Evolutionary conservation across 1,140 invertebrate genomes (phyloP).

Genomic region (Apis cerana): DNA sequence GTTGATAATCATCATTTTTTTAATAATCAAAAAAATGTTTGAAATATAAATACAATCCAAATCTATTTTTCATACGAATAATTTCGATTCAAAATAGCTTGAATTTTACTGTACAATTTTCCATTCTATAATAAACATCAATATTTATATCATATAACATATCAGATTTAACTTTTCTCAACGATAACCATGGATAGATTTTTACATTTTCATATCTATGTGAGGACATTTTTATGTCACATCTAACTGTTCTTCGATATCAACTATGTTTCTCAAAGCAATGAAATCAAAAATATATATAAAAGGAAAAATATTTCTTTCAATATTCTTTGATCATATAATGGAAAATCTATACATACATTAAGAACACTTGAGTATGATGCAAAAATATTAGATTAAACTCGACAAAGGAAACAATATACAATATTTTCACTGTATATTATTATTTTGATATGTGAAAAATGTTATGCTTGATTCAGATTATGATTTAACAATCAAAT

Average conservation of each 20-base stretch:
- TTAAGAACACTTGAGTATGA: not conserved
- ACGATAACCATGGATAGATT: not conserved
- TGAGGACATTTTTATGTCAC: not conserved
- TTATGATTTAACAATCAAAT: no score
- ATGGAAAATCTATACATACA: not conserved
- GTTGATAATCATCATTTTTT: not conserved
- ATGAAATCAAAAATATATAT: not conserved
- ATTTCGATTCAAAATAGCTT: no score
- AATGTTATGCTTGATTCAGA: no score
- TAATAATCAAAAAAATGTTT: not conserved
- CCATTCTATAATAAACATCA: slow-evolving; percentile 4
- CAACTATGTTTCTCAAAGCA: not conserved
- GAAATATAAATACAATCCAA: not conserved
- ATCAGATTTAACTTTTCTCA: slow-evolving; percentile 1
- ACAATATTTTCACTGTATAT: no score
- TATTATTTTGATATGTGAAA: no score
- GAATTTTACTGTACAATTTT: not conserved
- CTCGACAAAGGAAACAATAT: no score
- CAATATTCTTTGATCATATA: not conserved
- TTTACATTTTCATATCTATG: not conserved
- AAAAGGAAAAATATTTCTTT: not conserved
- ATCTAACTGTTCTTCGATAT: not conserved
- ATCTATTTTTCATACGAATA: not conserved
- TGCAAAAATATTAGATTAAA: no score
- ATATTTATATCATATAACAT: not conserved